Evolutionary conservation across 2,888 invertebrate genomes (phyloP), one percentile per base, ranked within the genome.

Genomic region (Diplolepis rosae): DNA sequence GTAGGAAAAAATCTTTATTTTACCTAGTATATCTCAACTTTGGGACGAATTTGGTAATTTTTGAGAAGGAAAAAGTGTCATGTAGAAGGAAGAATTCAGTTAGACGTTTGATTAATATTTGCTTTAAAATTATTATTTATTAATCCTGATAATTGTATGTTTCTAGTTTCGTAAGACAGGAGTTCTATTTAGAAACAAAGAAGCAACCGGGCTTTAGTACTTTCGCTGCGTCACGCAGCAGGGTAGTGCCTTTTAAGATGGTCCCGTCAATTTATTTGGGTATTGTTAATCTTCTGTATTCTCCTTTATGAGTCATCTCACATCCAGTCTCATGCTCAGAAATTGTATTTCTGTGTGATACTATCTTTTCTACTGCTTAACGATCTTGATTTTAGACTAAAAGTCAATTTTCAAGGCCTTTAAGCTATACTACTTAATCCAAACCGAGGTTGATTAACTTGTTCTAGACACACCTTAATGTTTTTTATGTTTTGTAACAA

Each of bases 321-420:
- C 54, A 54, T 30, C 32, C 22, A 18, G 24, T 61, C 18, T 54
- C 30, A 32, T 18, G 15, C 54, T 42, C 7, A 39, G 39, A 42
- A 39, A 61, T 61, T 61, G 24, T 61, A 42, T 39, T 61, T 61
- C 61, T 24, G 24, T 18, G 35, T 13, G 56, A 56, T 32, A 56
- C 35, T 18, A 56, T 56, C 56, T 32, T 56, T 7, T 48, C 48
- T 48, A 1, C 22, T 22, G 18, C 48, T 9, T 22, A 48, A 22
- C 32, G 13, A 35, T 22, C 32, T 13, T 32, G 61, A 61, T 61
- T 61, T 61, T 39, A 39, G 39, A 61, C 39, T 42, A 61, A 61
- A 61, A 61, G 39, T 61, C 13, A 39, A 61, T 61, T 42, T 61
- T 61, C 61, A 61, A 61, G 61, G 61, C 39, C 61, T 61, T 61